These are phyloP conservation scores for Rallus limicola DNA, from an alignment of 2,113 vertebrate species.

Conservation along the genomic window DNA sequence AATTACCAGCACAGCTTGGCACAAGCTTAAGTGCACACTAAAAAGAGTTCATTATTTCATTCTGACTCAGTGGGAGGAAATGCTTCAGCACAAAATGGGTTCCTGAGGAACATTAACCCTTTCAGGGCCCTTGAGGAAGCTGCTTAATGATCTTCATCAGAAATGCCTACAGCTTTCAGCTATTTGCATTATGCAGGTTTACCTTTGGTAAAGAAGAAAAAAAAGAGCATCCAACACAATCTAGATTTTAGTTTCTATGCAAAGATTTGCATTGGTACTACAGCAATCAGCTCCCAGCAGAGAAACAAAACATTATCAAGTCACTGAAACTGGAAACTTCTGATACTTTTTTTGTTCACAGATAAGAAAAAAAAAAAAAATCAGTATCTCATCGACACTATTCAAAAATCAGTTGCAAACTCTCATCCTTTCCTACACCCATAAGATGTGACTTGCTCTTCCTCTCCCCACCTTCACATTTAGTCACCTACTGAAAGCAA, in stretches of 20 bases:
- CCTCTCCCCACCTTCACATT: neutral
- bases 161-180: neutral
- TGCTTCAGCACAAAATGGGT: slow-evolving; percentile 52
- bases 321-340: neutral
- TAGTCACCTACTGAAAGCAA: neutral
- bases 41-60: slow-evolving; percentile 59
- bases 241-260: neutral
- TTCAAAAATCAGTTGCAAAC: neutral
- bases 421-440: neutral
- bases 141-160: neutral
- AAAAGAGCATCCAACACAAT: neutral
- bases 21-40: neutral
- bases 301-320: neutral
- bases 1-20: neutral
- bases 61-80: slow-evolving; percentile 67
- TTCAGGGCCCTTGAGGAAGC: neutral
- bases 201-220: neutral
- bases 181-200: rapidly evolving
- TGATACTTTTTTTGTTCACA: neutral
- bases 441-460: neutral
- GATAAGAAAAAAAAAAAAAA: neutral
- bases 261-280: neutral
- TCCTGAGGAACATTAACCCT: slow-evolving; percentile 55
- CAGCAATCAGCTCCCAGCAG: neutral
- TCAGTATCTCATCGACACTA: neutral